Evolutionary conservation across 2,888 invertebrate species (phyloP).

Genomic region (Thera obeliscata): DNA sequence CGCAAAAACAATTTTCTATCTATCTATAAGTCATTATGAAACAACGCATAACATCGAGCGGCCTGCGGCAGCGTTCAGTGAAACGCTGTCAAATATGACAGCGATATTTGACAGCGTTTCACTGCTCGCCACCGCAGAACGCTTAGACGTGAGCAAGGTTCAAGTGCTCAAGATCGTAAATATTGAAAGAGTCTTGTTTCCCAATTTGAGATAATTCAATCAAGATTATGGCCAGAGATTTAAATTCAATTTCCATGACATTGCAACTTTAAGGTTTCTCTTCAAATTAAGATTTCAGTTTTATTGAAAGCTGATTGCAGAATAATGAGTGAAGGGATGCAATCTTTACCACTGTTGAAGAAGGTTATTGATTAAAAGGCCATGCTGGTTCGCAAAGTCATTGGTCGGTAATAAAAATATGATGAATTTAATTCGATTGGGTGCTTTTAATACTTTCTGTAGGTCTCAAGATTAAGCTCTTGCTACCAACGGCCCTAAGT

Average conservation of each 20-base stretch:
- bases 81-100: too few species aligned
- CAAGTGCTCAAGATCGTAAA: slow-evolving; percentile 5
- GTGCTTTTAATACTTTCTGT: too few species aligned
- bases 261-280: slow-evolving; percentile 33
- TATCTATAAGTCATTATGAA: too few species aligned
- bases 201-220: slow-evolving; percentile 32
- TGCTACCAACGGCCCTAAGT: too few species aligned
- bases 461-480: too few species aligned
- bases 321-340: slow-evolving; percentile 31
- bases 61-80: too few species aligned
- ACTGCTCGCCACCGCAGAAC: too few species aligned
- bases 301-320: slow-evolving; percentile 31
- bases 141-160: too few species aligned
- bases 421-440: neutral
- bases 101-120: too few species aligned
- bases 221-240: slow-evolving; percentile 34
- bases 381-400: neutral
- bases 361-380: slow-evolving; percentile 1
- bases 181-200: slow-evolving; percentile 25
- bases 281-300: slow-evolving; percentile 33
- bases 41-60: too few species aligned
- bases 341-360: neutral
- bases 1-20: too few species aligned
- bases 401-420: neutral
- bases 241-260: slow-evolving; percentile 42